Conservation (phyloP, 2,888 invertebrate genomes). For the Cheilosia vernalis region DNA sequence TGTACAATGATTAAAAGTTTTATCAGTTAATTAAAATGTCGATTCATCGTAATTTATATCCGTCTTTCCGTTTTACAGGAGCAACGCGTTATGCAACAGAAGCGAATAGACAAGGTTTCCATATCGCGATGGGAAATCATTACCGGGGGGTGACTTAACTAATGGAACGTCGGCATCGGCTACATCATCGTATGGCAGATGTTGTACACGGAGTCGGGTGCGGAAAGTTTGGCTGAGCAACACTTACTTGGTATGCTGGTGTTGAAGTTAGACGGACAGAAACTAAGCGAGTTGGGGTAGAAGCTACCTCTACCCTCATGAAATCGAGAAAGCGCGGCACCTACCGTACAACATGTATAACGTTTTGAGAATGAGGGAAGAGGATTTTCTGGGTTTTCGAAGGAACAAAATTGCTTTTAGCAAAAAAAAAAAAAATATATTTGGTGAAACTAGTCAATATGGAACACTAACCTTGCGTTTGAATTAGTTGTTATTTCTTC, state of each 20-base stretch:
- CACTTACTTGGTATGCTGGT: too few relatives aligned
- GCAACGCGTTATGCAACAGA: conserved; percentile 2
- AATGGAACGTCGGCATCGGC: conserved; percentile 26
- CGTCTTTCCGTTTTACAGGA: conserved; percentile 21
- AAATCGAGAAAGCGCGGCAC: too few relatives aligned
- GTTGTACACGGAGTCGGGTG: background rate
- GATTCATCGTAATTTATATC: conserved; percentile 71
- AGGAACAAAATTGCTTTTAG: background rate
- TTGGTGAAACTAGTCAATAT: too few relatives aligned
- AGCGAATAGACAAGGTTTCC: conserved; percentile 10
- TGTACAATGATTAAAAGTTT: conserved; percentile 61
- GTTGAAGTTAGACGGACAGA: background rate
- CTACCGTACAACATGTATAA: too few relatives aligned
- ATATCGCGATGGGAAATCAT: conserved; percentile 45
- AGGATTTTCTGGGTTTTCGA: background rate
- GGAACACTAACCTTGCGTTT: too few relatives aligned
- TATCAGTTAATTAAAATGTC: conserved; percentile 71
- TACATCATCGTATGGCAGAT: background rate
- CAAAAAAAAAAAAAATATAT: too few relatives aligned
- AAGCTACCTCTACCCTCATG: too few relatives aligned
- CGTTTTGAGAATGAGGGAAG: background rate
- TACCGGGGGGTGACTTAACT: conserved; percentile 46
- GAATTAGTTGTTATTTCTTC: too few relatives aligned
- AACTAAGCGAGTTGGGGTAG: background rate
- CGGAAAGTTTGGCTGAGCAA: too few relatives aligned